These are phyloP conservation scores for Tholera decimalis DNA, from an alignment of 2,888 invertebrate genomes.

Conservation along the genomic window DNA sequence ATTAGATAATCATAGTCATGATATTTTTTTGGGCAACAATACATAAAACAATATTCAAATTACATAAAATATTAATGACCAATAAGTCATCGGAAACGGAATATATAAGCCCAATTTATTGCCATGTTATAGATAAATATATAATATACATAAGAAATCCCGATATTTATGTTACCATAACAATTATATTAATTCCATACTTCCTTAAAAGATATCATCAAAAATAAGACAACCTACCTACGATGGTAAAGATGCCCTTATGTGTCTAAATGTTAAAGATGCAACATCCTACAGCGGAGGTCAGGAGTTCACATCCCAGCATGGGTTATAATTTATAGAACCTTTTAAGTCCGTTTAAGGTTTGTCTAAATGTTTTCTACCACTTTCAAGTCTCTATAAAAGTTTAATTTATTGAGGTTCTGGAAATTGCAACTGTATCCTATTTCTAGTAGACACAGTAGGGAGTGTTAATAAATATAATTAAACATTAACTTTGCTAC, in stretches of 20 bases:
- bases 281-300: slow-evolving; percentile 51
- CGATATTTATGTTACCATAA: slow-evolving; percentile 9
- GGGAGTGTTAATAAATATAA: neutral
- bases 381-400: slow-evolving; percentile 15
- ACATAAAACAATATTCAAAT: slow-evolving; percentile 2
- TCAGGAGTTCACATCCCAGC: slow-evolving; percentile 60
- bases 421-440: slow-evolving; percentile 4
- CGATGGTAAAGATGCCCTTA: slow-evolving; percentile 45
- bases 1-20: neutral
- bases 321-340: slow-evolving; percentile 55
- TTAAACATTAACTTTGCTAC: too few species aligned
- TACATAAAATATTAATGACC: slow-evolving; percentile 14
- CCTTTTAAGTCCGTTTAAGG: slow-evolving; percentile 47
- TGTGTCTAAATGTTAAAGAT: slow-evolving; percentile 59
- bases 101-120: slow-evolving; percentile 36
- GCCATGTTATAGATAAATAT: slow-evolving; percentile 20
- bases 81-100: slow-evolving; percentile 12
- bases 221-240: slow-evolving; percentile 30
- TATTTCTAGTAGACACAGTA: neutral
- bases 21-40: slow-evolving; percentile 1
- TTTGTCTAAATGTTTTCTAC: slow-evolving; percentile 38
- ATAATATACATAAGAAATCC: slow-evolving; percentile 12
- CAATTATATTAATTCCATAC: slow-evolving; percentile 6
- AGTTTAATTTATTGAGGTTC: slow-evolving; percentile 1
- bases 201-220: slow-evolving; percentile 32